Percentiles rank a stretch among this genome's conserved stretches.
These are phyloP conservation scores for Ephialtes manifestator DNA, from an alignment of 2,888 invertebrate genomes.

Conservation along the genomic window DNA sequence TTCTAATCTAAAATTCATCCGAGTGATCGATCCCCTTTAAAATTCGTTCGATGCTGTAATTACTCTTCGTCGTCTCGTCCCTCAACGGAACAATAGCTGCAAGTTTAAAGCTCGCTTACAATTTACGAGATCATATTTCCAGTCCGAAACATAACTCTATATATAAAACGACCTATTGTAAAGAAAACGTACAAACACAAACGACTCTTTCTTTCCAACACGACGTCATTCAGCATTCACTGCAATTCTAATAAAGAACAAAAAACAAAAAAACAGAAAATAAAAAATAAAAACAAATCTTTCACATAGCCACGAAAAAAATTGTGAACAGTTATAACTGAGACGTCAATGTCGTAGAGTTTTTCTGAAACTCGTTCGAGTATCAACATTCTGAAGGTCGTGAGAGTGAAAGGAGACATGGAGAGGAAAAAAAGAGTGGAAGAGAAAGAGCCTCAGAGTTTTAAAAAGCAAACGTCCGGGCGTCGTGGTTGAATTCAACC, in stretches of 20 bases:
- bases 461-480: constrained; percentile 63
- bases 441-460: constrained; percentile 39
- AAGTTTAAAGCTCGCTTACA: constrained; percentile 1
- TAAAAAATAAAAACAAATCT: background rate
- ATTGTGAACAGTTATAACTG: background rate
- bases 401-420: constrained; percentile 5
- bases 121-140: constrained; percentile 12
- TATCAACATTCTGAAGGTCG: constrained; percentile 39
- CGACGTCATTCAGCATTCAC: background rate
- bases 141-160: background rate
- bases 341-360: background rate
- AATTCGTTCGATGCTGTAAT: constrained; percentile 11
- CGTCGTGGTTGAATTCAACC: constrained; percentile 73
- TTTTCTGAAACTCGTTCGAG: constrained; percentile 16
- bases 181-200: constrained; percentile 10
- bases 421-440: constrained; percentile 18
- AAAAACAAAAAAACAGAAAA: too few relatives aligned
- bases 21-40: constrained; percentile 29
- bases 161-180: constrained; percentile 5
- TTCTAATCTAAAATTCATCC: background rate
- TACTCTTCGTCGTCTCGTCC: constrained; percentile 14
- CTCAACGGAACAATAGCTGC: background rate
- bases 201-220: background rate
- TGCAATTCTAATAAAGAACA: too few relatives aligned
- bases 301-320: background rate